A percentile compares a stretch with the other conserved stretches of the same genome.
These are phyloP conservation scores for Oreochromis niloticus DNA, from an alignment of 2,113 vertebrate species.

Conservation along the genomic window DNA sequence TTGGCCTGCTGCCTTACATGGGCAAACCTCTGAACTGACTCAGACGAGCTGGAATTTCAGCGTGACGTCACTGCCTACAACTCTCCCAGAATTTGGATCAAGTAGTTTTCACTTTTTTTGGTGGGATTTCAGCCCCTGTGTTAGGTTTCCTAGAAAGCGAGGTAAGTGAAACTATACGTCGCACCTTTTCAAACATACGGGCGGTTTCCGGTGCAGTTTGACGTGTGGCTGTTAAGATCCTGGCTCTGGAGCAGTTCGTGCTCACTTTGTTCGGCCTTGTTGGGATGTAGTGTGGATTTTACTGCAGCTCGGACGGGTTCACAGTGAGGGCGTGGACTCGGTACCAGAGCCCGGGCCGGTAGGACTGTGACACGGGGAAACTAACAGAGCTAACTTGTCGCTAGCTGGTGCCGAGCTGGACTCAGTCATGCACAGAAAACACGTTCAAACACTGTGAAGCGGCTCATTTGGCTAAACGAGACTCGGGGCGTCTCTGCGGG, in stretches of 20 bases:
- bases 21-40: conserved; percentile 69
- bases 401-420: background rate
- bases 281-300: conserved; percentile 14
- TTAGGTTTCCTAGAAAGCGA: conserved; percentile 71
- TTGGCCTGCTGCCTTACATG: conserved; percentile 77
- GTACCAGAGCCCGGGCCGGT: background rate
- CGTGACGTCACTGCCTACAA: conserved; percentile 78
- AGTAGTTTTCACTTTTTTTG: conserved; percentile 75
- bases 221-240: background rate
- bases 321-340: conserved; percentile 71
- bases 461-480: background rate
- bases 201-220: background rate
- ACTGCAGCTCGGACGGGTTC: conserved; percentile 48
- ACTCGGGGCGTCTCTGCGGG: conserved; percentile 22
- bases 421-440: background rate
- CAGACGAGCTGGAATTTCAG: conserved; percentile 72
- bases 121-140: conserved; percentile 67
- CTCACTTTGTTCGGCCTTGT: conserved; percentile 44
- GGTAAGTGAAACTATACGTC: conserved; percentile 59
- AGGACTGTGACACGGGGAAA: conserved; percentile 10
- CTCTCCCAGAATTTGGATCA: conserved; percentile 74
- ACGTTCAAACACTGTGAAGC: background rate
- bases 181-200: background rate
- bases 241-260: background rate
- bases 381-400: conserved; percentile 21